Conservation (phyloP, 2,888 invertebrate species). For the Agrotis puta region DNA sequence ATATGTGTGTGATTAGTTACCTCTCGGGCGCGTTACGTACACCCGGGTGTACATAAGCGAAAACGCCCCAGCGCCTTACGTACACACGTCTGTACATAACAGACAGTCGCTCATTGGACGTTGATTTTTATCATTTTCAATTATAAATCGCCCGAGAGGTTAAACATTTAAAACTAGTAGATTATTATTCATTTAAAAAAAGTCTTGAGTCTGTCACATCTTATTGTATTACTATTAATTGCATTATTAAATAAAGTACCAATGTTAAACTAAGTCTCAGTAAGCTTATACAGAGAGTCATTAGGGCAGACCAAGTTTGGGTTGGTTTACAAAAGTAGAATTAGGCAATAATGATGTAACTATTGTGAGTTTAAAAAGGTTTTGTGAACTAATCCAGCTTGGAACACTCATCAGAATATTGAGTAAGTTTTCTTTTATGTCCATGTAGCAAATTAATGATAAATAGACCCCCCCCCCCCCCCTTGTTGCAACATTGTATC, state of each 20-base stretch:
- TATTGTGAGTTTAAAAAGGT: constrained; percentile 8
- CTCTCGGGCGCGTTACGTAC: no score
- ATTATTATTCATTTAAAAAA: neutral
- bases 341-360: neutral
- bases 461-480: neutral
- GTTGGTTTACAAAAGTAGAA: neutral
- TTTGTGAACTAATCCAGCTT: constrained; percentile 19
- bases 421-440: constrained; percentile 41
- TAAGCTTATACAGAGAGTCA: no score
- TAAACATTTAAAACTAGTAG: no score
- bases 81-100: no score
- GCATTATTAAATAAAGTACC: neutral
- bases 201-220: no score
- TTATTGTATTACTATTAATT: neutral
- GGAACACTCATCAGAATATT: constrained; percentile 32
- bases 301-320: neutral
- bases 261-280: neutral
- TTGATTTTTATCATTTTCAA: no score
- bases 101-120: no score
- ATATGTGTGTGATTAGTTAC: no score
- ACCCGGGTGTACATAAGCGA: no score
- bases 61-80: no score
- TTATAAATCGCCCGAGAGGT: no score
- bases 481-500: constrained; percentile 18
- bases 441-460: constrained; percentile 5